Evolutionary conservation across 2,797 vertebrate species (phyloP).

Genomic region (Gymnopithys bicolor): DNA sequence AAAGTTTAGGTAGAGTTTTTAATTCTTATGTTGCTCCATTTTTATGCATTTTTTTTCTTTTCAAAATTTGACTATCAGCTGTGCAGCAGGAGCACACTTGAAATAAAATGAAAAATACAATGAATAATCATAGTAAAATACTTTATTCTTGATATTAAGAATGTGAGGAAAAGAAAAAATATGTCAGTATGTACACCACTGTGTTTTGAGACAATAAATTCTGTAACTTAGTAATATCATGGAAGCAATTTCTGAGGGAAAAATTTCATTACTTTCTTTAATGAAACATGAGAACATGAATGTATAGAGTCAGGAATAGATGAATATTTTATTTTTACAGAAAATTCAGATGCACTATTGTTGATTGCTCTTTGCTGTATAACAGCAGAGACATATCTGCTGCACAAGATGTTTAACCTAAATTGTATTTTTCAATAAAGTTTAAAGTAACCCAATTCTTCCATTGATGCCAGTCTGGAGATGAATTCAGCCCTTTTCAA

Average conservation of each 20-base stretch:
- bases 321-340: background rate
- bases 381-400: background rate
- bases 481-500: background rate
- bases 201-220: background rate
- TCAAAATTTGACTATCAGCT: background rate
- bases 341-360: background rate
- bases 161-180: background rate
- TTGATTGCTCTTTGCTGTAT: background rate
- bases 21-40: background rate
- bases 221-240: background rate
- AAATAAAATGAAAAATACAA: background rate
- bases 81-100: background rate
- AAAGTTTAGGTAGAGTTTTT: background rate
- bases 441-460: background rate
- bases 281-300: background rate
- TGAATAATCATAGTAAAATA: background rate
- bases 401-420: background rate
- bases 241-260: background rate
- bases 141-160: background rate
- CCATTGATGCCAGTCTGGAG: background rate
- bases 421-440: background rate
- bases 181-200: background rate
- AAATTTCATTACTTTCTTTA: background rate
- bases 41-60: background rate
- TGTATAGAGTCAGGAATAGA: background rate